These are phyloP conservation scores for Nymphicus hollandicus DNA, from an alignment of 2,113 vertebrate genomes.

Conservation along the genomic window DNA sequence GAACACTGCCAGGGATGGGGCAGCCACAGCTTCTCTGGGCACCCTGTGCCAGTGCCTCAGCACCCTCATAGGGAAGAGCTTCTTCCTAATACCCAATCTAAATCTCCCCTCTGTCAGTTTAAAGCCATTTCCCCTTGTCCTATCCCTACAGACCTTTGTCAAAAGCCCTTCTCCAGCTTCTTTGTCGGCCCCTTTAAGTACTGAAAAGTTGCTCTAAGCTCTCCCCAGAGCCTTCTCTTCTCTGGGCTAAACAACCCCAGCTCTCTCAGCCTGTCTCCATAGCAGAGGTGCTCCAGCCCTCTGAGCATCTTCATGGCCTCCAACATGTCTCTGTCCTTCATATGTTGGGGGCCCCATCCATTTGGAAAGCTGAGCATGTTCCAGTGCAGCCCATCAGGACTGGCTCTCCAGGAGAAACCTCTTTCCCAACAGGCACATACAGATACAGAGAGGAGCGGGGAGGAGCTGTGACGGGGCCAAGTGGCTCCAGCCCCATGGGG, in stretches of 20 bases:
- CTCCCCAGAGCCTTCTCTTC: not conserved
- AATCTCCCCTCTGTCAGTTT: not conserved
- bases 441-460: rapidly evolving
- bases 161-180: not conserved
- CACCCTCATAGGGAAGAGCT: not conserved
- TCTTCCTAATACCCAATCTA: not conserved
- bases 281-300: not conserved
- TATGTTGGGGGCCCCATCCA: not conserved
- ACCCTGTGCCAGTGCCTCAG: not conserved
- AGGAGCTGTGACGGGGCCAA: not conserved
- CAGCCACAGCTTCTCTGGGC: not conserved
- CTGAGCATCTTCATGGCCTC: not conserved
- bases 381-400: not conserved
- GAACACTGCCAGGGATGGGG: not conserved
- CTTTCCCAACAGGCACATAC: not conserved
- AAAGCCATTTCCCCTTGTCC: not conserved
- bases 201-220: not conserved
- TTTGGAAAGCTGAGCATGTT: not conserved
- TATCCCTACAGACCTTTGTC: not conserved
- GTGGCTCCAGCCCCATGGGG: not conserved
- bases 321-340: not conserved
- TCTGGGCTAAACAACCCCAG: not conserved
- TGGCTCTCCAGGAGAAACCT: not conserved
- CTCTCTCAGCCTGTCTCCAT: not conserved
- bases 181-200: not conserved